phyloP scores from a whole-genome alignment of 2,113 vertebrate species.

The Vombatus ursinus region DNA sequence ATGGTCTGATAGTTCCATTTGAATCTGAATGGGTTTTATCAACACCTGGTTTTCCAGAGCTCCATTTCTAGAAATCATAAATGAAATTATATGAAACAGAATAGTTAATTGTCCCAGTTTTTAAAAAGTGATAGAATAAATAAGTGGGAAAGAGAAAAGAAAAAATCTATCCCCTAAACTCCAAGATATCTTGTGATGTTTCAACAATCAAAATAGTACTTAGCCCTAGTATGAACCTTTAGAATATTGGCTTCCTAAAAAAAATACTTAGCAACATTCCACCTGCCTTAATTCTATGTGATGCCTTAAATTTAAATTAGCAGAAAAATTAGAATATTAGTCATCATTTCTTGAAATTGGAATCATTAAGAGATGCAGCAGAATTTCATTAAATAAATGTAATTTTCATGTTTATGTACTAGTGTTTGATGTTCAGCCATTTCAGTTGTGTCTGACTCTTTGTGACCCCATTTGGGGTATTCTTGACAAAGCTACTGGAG shows the following conservation, averaged over 20 bases:
- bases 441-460: background rate
- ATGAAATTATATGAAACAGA: no score
- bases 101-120: no score
- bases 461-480: no score
- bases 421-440: background rate
- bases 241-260: background rate
- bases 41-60: no score
- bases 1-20: no score
- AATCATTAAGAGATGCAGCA: background rate
- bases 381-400: background rate
- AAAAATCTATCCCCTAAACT: no score
- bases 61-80: no score
- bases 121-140: no score
- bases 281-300: background rate
- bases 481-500: no score
- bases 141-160: no score
- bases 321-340: background rate
- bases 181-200: no score
- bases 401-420: background rate
- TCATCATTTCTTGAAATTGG: background rate
- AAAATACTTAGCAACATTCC: background rate
- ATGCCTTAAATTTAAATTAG: background rate
- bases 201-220: background rate
- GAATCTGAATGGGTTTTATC: no score
- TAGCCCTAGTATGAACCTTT: background rate